Percentiles rank a stretch among this genome's conserved stretches.
phyloP scores from a whole-genome alignment of 2,113 vertebrate genomes.

The Equus przewalskii region DNA sequence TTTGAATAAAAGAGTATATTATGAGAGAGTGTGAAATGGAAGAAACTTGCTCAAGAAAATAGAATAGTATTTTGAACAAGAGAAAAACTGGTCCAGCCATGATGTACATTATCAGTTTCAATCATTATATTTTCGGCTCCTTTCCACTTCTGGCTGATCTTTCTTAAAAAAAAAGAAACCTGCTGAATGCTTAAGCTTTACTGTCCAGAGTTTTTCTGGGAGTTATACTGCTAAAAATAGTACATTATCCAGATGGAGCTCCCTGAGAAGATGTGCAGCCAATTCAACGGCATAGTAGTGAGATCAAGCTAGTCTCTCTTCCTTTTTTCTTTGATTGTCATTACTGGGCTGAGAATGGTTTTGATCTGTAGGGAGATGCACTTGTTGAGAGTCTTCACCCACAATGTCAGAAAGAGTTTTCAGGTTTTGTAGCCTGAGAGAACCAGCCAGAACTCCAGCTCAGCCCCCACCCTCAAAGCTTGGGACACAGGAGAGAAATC shows the following conservation, averaged over 20 bases:
- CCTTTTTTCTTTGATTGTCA: background rate
- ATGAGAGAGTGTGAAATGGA: background rate
- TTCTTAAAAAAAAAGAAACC: conserved; percentile 29
- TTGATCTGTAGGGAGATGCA: background rate
- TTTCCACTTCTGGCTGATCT: conserved; percentile 68
- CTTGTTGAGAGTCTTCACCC: background rate
- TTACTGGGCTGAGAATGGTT: background rate
- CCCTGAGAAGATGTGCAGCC: background rate
- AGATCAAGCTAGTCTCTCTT: background rate
- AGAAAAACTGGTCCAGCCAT: background rate
- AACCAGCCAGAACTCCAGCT: background rate
- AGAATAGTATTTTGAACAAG: conserved; percentile 58
- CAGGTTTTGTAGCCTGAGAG: background rate
- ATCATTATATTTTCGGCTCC: conserved; percentile 27
- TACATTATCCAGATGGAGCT: background rate
- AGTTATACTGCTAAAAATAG: conserved; percentile 48
- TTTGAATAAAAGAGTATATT: conserved; percentile 54
- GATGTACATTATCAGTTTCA: conserved; percentile 48
- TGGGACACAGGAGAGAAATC: background rate
- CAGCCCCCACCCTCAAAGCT: background rate
- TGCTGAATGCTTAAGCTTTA: conserved; percentile 56
- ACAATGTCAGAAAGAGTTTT: background rate
- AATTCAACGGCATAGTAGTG: background rate
- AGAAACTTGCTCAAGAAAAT: conserved; percentile 57
- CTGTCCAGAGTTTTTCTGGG: background rate